Evolutionary conservation across 1,140 invertebrate species (phyloP), one percentile per base, ranked within the genome.

Genomic region (Penaeus chinensis): DNA sequence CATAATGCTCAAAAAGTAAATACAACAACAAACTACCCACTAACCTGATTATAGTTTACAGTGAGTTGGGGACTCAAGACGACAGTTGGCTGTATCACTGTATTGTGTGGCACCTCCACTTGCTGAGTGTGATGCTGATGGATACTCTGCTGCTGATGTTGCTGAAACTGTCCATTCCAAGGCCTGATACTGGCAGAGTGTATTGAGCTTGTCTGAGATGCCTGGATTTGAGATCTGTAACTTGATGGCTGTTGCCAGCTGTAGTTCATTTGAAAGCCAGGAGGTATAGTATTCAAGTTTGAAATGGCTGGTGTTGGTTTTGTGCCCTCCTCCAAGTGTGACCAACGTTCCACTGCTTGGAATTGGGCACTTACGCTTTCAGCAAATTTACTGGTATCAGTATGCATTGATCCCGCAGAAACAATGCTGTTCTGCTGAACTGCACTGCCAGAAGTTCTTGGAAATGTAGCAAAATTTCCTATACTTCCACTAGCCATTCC

Each of bases 51-150:
- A 24, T 87, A 87, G 84, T 87, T 88, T 60, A 87, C 84, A 71
- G 87, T 89, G 22, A 90, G 60, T 61, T 89, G 89, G 32, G 87
- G 87, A 84, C 76, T 90, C 54, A 89, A 69, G 61, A 89, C 84
- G 77, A 90, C 69, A 54, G 88, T 89, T 19, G 87, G 86, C 27
- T 90, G 87, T 47, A 89, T 22, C 22, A 83, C 65, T 61, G 88
- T 78, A 74, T 42, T 85, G 24, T 65, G 71, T 22, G 37, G 42
- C 42, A 22, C 13, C 65, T 84, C 62, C 63, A 37, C 61, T 20
- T 32, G 84, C 80, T 78, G 81, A 19, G 85, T 77, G 60, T 71
- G 88, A 1, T 76, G 79, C n/a, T 76, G 82, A 24, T 83, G 42
- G 32, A 63, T 54, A 84, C 69, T 65, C 27, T 84, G 87, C 60